Evolutionary conservation across 2,888 invertebrate species (phyloP).

Genomic region (Bruchidius siliquastri): DNA sequence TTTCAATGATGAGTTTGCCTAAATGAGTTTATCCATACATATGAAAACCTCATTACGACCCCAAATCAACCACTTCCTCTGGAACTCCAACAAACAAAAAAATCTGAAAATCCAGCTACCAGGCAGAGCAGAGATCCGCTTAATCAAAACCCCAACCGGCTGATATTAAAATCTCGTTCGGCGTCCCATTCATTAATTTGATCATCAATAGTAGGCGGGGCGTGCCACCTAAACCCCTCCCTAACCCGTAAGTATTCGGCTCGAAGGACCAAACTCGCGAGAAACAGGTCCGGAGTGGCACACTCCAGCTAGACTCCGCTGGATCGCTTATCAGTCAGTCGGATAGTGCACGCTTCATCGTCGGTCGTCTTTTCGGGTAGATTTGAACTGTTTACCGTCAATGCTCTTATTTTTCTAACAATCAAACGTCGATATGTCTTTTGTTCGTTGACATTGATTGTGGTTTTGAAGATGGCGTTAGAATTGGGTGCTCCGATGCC

Average conservation of each 20-base stretch:
- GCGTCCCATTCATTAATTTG: neutral
- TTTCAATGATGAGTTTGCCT: too few relatives aligned
- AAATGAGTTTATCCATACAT: too few relatives aligned
- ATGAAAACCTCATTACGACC: neutral
- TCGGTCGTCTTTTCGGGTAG: neutral
- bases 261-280: neutral
- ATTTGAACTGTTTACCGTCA: neutral
- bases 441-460: neutral
- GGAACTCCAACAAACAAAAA: neutral
- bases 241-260: neutral
- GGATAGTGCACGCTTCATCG: neutral
- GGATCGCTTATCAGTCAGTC: neutral
- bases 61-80: neutral
- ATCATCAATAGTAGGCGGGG: neutral
- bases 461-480: constrained; percentile 46
- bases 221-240: neutral
- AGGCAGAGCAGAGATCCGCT: neutral
- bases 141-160: neutral
- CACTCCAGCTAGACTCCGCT: neutral
- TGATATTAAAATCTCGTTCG: neutral
- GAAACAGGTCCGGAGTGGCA: neutral
- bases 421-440: neutral
- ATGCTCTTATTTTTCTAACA: neutral
- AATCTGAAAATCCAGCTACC: neutral
- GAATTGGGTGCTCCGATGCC: constrained; percentile 62